These are phyloP conservation scores for Crossoptilon crossoptilon DNA, from an alignment of 2,797 vertebrate species.

Conservation along the genomic window DNA sequence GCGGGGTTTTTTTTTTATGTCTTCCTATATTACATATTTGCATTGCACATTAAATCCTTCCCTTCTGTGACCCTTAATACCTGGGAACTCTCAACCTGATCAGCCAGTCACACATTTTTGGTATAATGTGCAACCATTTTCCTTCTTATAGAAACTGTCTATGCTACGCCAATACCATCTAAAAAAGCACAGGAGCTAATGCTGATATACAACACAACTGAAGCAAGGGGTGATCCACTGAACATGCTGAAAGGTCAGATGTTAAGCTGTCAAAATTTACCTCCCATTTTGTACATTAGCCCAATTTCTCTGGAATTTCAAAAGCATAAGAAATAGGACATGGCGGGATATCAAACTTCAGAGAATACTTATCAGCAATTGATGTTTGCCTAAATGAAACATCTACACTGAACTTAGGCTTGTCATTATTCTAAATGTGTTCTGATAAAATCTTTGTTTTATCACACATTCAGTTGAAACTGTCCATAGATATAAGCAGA, in stretches of 20 bases:
- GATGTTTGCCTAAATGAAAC: not conserved
- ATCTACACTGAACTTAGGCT: not conserved
- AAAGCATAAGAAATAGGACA: not conserved
- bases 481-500: not conserved
- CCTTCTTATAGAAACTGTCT: not conserved
- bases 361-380: not conserved
- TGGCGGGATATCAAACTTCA: not conserved
- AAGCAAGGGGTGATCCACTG: not conserved
- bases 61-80: not conserved
- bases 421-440: not conserved
- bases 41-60: not conserved
- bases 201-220: not conserved
- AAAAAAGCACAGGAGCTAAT: not conserved
- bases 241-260: no score
- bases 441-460: not conserved
- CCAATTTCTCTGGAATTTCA: not conserved
- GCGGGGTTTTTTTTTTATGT: not conserved
- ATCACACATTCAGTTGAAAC: not conserved
- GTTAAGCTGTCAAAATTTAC: not conserved
- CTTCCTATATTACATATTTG: not conserved
- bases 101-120: not conserved
- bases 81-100: not conserved
- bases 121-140: not conserved
- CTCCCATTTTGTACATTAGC: not conserved
- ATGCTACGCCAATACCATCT: not conserved